Evolutionary conservation across 2,888 invertebrate genomes (phyloP), one percentile per base, ranked within the genome.

Genomic region (Hartigia nigra): DNA sequence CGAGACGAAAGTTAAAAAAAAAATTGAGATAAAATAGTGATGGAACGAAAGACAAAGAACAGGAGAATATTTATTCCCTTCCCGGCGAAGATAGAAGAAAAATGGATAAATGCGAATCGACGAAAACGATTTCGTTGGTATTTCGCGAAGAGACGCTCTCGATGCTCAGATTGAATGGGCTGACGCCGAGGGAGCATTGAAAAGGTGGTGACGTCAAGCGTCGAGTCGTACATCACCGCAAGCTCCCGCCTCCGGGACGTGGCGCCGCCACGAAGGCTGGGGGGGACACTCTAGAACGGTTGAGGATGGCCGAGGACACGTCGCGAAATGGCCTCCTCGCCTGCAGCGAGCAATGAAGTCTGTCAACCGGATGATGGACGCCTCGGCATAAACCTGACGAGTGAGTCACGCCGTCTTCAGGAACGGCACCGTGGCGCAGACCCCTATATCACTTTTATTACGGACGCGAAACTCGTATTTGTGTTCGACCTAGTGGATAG

Each of bases 301-400:
- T 74, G 78, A 78, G 72, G 79, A 78, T 72, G 70, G 72, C 76
- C 75, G 78, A 79, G 81, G 84, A 83, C 83, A 84, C 81, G 81
- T 80, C 79, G 84, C 82, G 85, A 84, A 87, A 88, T 88, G 87
- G 86, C 87, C 86, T 86, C 84, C 86, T 85, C 76, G 77, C 82
- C 80, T 70, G 81, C 77, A 75, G 81, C 69, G 84, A 86, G 87
- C 89, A 88, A 90, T 89, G 88, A 89, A 89, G 87, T 85, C 88
- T 88, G 89, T 89, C 88, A 87, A 84, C 85, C 86, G 86, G 88
- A 88, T 89, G 89, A 89, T 87, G 88, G 89, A 88, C 87, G 84
- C 82, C 85, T 84, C 85, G 87, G 87, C 87, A 88, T 88, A 89
- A 89, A 89, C 88, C 88, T 89, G 89, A 90, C 90, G 88, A 87